Evolutionary conservation across 2,888 invertebrate species (phyloP), one percentile per base, ranked within the genome.

Genomic region (Galerucella nymphaeae): DNA sequence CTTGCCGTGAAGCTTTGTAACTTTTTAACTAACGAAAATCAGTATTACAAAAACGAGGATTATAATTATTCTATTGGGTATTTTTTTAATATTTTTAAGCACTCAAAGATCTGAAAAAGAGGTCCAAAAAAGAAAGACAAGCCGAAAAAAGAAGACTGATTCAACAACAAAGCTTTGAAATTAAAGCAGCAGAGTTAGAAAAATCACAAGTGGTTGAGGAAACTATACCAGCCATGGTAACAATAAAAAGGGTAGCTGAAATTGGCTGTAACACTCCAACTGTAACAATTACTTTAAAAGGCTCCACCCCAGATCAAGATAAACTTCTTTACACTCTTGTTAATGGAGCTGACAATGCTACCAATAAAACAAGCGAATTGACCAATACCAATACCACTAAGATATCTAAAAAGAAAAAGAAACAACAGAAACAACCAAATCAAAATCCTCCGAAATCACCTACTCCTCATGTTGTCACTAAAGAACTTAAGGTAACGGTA

Each of bases 221-320:
- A 79, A 86, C 85, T 0, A 86, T 86, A 68, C 86, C 86, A 3
- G 86, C 86, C 73, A 91, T 92, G 87, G 93, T 94, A 2, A 94
- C 94, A 8, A 94, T 94, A 73, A 90, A 92, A 73, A 87, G 93
- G 64, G 90, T 93, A 2, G 90, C 91, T 85, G 90, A 92, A 77
- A 91, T 91, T 9, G 90, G 90, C 80, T 88, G 87, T 77, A 88
- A 90, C 0, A 91, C 92, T 78, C 93, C 93, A 11, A 93, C 92
- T 30, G 94, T 94, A 1, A 94, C 93, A 0, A 93, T 94, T 64
- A 93, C 93, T 0, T 87, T 93, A 42, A 92, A 93, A 81, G 93
- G 93, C 6, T 90, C 91, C 70, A 91, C 92, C 0, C 92, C 92
- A 1, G 92, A 92, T 74, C 91, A 93, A 82, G 93, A 93, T 79